Conservation (phyloP, 2,888 invertebrate genomes). For the Eristalis arbustorum region DNA sequence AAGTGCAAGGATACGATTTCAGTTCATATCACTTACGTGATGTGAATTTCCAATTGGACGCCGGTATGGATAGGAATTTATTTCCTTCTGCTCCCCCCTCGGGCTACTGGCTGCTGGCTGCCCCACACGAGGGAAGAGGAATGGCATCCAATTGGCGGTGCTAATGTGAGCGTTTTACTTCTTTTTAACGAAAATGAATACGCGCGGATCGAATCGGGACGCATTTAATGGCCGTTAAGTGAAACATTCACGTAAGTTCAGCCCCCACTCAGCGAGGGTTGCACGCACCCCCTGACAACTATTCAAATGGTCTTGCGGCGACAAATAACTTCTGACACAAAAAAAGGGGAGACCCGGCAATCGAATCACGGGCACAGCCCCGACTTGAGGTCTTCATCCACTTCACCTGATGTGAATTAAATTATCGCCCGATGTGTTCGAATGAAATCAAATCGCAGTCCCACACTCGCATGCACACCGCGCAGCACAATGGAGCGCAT, state of each 20-base stretch:
- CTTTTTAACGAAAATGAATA: conserved; percentile 19
- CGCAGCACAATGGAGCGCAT: conserved; percentile 59
- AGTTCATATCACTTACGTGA: conserved; percentile 70
- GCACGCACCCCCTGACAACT: too few species aligned
- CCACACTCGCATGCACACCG: not conserved
- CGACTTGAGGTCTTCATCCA: conserved; percentile 16
- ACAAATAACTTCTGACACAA: conserved; percentile 57
- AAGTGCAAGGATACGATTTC: conserved; percentile 51
- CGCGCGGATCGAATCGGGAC: conserved; percentile 58
- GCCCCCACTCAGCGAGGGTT: conserved; percentile 3
- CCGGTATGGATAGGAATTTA: conserved; percentile 47
- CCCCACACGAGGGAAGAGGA: conserved; percentile 47
- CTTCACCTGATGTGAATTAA: conserved; percentile 69
- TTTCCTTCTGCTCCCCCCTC: not conserved
- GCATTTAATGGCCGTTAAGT: conserved; percentile 68
- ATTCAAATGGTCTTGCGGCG: conserved; percentile 54
- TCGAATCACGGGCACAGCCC: conserved; percentile 1
- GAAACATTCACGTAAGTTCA: conserved; percentile 58
- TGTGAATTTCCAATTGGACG: conserved; percentile 64
- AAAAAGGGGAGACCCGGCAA: conserved; percentile 33
- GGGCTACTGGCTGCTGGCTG: not conserved
- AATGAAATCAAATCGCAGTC: conserved; percentile 61
- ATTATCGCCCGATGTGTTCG: conserved; percentile 70
- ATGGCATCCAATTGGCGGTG: conserved; percentile 66
- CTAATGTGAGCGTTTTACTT: conserved; percentile 63